Conservation (phyloP, 2,888 invertebrate genomes). For the Ornithoptera priamus region DNA sequence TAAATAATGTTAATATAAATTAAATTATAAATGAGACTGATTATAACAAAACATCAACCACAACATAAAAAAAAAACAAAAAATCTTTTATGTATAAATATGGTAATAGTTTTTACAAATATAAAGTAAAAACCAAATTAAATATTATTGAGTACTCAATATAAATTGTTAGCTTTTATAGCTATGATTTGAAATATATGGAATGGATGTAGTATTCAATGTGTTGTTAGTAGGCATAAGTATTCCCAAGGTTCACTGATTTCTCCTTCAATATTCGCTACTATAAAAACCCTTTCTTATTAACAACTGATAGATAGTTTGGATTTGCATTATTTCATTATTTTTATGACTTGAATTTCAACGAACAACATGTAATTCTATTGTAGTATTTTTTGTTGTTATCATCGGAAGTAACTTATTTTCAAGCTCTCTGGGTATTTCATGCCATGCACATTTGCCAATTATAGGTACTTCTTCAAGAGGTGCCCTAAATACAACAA, state of each 20-base stretch:
- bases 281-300: background rate
- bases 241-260: background rate
- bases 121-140: background rate
- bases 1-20: too few relatives aligned
- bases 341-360: constrained; percentile 48
- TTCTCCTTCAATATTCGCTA: background rate
- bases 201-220: too few relatives aligned
- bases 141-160: background rate
- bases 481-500: constrained; percentile 91
- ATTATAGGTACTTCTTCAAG: constrained; percentile 92
- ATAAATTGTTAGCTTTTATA: background rate
- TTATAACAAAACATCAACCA: background rate
- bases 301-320: background rate
- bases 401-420: constrained; percentile 84
- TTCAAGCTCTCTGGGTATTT: constrained; percentile 85
- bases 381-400: constrained; percentile 86
- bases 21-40: too few relatives aligned
- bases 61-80: too few relatives aligned
- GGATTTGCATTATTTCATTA: background rate
- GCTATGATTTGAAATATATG: background rate
- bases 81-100: too few relatives aligned
- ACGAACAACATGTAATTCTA: constrained; percentile 91
- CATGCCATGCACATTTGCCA: constrained; percentile 95
- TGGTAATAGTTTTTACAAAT: too few relatives aligned
- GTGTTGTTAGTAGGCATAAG: background rate